Evolutionary conservation across 2,797 vertebrate genomes (phyloP), one percentile per base, ranked within the genome.

Genomic region (Coccyzus lansbergi): DNA sequence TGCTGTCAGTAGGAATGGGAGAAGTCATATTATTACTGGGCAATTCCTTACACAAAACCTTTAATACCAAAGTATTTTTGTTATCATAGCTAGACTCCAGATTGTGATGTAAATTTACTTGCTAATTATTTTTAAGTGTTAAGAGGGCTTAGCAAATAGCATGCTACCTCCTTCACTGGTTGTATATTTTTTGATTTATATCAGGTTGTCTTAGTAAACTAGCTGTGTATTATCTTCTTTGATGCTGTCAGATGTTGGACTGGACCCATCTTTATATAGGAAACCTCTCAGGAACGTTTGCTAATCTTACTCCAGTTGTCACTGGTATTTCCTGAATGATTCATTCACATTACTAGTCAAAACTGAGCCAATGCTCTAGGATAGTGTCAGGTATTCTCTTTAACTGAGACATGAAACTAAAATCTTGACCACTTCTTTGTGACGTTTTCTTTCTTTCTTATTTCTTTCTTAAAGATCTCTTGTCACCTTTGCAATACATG

Each of bases 51-150:
- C 4, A 29, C 25, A 64, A 53, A 58, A 29, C 56, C 21, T 80
- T 91, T 93, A 90, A 90, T 49, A 78, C 38, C 17, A 31, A 93
- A 84, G n/a, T 68, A 28, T 68, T 88, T 93, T 95, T 95, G 44
- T 91, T 95, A 92, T 91, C 92, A 86, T 91, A 89, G 70, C 84
- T 90, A 82, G 52, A 93, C 87, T 83, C 72, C 33, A 79, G 46
- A 49, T 59, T 48, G 16, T 63, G 56, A 80, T 76, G 36, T 48
- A 76, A 91, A 68, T 29, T n/a, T 19, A 38, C 71, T 83, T 77
- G 5, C 22, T 90, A 31, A 36, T 68, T 80, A 10, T 3, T 76
- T 83, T 55, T 90, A 38, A 79, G 9, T n/a, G 12, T 79, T 28
- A 14, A 31, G 18, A 25, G 10, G 34, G 21, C 51, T 81, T n/a